Evolutionary conservation across 1,140 invertebrate genomes (phyloP), one percentile per base, ranked within the genome.

Genomic region (Zeugodacus cucurbitae): DNA sequence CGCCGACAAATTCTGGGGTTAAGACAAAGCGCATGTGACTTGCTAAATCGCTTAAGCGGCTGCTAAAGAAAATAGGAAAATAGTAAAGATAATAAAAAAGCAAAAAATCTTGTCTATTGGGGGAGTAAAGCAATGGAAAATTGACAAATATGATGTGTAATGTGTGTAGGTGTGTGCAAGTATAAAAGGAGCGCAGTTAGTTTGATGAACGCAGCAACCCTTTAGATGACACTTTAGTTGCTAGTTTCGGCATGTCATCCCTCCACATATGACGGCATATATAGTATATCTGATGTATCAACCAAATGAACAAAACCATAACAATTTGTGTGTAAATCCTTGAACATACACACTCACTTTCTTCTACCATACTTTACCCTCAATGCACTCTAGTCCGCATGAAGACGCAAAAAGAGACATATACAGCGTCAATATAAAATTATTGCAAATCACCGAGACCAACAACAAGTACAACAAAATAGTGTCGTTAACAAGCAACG

Each of bases 361-460:
- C n/a, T n/a, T n/a, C n/a, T n/a, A n/a, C 62, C 8, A 48, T n/a
- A 17, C 34, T 41, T n/a, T 8, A 74, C 14, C 3, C 70, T 32
- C 62, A 32, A 17, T 2, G 1, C 6, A 11, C 4, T 70, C 32
- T 20, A 1, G n/a, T n/a, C n/a, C 1, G 22, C 22, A 22, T 1
- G 14, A 58, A 22, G 1, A 22, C 7, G 6, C 57, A 22, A 58
- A 58, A 88, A 86, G 87, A 74, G 74, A 22, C 58, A 88, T 62
- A 89, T 88, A 67, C 78, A 89, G 64, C 87, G 88, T 70, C 87
- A 48, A 17, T 11, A 67, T 29, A 87, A 70, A 87, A 87, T 87
- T 87, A 92, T 92, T 92, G 91, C 91, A 92, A 92, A 92, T 92
- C 91, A 92, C 91, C 91, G 90, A 92, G 91, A 90, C 91, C 91